These are phyloP conservation scores for Acomys russatus DNA, from an alignment of 2,797 vertebrate genomes.

Conservation along the genomic window DNA sequence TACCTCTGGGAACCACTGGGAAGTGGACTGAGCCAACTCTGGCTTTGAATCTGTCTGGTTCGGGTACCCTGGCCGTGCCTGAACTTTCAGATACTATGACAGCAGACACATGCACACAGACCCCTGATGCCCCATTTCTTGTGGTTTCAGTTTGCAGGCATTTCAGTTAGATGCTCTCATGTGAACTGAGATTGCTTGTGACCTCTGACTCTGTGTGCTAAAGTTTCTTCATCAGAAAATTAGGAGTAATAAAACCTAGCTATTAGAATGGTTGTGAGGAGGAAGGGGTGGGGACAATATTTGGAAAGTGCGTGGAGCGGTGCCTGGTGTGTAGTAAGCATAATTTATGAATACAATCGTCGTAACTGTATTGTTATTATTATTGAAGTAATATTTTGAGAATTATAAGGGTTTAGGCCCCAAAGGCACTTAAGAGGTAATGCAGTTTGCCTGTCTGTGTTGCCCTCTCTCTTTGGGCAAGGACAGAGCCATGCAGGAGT, in stretches of 20 bases:
- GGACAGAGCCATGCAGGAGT: neutral
- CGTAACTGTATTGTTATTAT: neutral
- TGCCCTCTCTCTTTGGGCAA: neutral
- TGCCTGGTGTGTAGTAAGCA: neutral
- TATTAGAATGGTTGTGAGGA: neutral
- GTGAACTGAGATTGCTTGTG: neutral
- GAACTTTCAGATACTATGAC: neutral
- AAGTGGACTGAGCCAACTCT: neutral
- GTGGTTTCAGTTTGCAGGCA: neutral
- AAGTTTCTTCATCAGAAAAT: conserved; percentile 26
- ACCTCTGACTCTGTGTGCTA: neutral
- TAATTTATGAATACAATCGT: neutral
- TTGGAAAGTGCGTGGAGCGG: neutral
- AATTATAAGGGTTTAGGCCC: neutral
- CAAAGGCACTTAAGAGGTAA: conserved; percentile 23
- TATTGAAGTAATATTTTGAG: neutral
- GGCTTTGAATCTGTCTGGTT: neutral
- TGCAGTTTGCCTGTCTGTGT: neutral
- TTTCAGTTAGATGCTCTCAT: neutral
- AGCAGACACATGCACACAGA: neutral
- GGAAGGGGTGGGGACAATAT: neutral
- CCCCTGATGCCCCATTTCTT: neutral
- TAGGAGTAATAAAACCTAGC: neutral
- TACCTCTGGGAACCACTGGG: neutral
- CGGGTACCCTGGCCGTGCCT: neutral